Percentiles rank a stretch among this genome's conserved stretches.
Evolutionary conservation across 2,888 invertebrate genomes (phyloP).

Genomic region (Metellina segmentata): DNA sequence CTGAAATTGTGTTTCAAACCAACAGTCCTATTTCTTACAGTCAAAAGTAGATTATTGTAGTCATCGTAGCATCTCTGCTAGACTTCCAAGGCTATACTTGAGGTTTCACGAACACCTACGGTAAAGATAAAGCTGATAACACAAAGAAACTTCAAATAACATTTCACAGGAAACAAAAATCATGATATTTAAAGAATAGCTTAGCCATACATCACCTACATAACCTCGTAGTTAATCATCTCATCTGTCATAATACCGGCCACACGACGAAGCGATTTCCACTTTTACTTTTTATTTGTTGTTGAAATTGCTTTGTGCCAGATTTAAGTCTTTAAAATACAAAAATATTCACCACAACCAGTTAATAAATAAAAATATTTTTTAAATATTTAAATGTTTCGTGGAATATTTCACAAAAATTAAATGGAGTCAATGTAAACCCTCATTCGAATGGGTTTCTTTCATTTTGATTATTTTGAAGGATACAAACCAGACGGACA

Average conservation of each 20-base stretch:
- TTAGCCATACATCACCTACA: background rate
- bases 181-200: background rate
- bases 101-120: background rate
- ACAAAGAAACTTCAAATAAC: background rate
- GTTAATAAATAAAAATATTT: background rate
- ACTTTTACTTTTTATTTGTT: background rate
- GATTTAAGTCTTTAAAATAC: background rate
- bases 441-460: no score
- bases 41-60: background rate
- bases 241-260: background rate
- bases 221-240: background rate
- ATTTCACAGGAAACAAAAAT: background rate
- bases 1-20: no score
- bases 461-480: no score
- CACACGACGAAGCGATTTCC: background rate
- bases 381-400: no score
- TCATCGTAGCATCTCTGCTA: background rate
- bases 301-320: background rate
- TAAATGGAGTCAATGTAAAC: no score
- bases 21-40: no score
- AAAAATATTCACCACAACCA: background rate
- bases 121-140: background rate
- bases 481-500: no score
- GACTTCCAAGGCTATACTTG: background rate
- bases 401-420: no score